These are phyloP conservation scores for Drosophila repleta DNA, from an alignment of 1,140 invertebrate genomes.

Conservation along the genomic window DNA sequence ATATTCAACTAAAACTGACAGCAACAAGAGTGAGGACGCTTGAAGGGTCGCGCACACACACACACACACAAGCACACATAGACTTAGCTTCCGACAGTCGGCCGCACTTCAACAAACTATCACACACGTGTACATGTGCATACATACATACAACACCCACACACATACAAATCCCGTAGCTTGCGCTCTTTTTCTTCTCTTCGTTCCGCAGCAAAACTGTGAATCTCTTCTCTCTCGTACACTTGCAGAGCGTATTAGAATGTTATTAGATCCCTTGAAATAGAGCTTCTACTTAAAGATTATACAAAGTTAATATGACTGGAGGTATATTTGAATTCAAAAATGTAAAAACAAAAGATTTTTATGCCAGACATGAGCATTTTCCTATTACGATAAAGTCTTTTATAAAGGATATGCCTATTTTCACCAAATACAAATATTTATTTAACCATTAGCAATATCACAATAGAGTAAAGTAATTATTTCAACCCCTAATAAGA, in stretches of 20 bases:
- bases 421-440: too few species aligned
- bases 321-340: too few species aligned
- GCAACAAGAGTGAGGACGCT: conserved; percentile 39
- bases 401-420: too few species aligned
- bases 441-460: too few species aligned
- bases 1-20: conserved; percentile 45
- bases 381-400: too few species aligned
- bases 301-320: too few species aligned
- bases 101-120: conserved; percentile 35
- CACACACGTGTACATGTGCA: conserved; percentile 20
- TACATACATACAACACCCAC: conserved; percentile 8
- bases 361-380: too few species aligned
- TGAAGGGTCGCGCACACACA: conserved; percentile 31
- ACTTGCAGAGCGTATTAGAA: conserved; percentile 16
- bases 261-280: not conserved
- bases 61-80: conserved; percentile 19
- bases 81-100: conserved; percentile 49
- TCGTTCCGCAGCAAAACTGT: not conserved
- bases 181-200: not conserved
- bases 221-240: conserved; percentile 6
- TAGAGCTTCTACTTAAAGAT: too few species aligned
- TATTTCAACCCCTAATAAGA: too few species aligned
- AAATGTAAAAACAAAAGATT: too few species aligned
- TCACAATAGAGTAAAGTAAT: too few species aligned
- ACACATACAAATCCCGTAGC: not conserved